Evolutionary conservation across 2,888 invertebrate genomes (phyloP).

Genomic region (Brenthis daphne): DNA sequence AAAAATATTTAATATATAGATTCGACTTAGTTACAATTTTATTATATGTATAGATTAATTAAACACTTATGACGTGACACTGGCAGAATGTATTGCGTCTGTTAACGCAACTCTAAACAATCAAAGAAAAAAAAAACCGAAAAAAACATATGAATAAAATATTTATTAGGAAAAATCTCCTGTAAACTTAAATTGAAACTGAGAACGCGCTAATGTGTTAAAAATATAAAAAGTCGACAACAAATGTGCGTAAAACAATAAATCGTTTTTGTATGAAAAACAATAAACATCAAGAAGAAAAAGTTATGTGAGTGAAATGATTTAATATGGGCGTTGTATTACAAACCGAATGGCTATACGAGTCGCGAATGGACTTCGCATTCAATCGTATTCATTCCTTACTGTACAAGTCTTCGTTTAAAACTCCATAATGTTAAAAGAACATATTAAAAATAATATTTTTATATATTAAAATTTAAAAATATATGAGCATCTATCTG

Average conservation of each 20-base stretch:
- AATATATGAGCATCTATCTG: too few species aligned
- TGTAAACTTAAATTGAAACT: constrained; percentile 19
- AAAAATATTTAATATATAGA: too few species aligned
- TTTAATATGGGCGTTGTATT: constrained; percentile 34
- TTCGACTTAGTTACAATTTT: too few species aligned
- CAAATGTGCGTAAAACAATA: constrained; percentile 55
- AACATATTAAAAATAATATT: too few species aligned
- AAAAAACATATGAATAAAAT: too few species aligned
- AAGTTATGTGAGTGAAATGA: constrained; percentile 33
- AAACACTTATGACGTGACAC: too few species aligned
- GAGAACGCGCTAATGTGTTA: constrained; percentile 40
- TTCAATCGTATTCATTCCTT: constrained; percentile 21
- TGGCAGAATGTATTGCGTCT: too few species aligned
- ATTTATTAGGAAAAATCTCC: too few species aligned
- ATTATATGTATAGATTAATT: too few species aligned
- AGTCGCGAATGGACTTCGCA: constrained; percentile 29
- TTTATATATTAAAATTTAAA: too few species aligned
- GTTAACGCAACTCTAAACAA: too few species aligned
- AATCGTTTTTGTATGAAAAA: constrained; percentile 44
- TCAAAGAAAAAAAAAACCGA: too few species aligned
- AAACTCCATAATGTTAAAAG: neutral
- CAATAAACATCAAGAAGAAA: constrained; percentile 44
- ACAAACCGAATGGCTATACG: constrained; percentile 31
- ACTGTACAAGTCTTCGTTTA: constrained; percentile 6
- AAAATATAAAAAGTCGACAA: constrained; percentile 37